These are phyloP conservation scores for Coptotermes formosanus DNA, from an alignment of 1,140 invertebrate genomes.

Conservation along the genomic window DNA sequence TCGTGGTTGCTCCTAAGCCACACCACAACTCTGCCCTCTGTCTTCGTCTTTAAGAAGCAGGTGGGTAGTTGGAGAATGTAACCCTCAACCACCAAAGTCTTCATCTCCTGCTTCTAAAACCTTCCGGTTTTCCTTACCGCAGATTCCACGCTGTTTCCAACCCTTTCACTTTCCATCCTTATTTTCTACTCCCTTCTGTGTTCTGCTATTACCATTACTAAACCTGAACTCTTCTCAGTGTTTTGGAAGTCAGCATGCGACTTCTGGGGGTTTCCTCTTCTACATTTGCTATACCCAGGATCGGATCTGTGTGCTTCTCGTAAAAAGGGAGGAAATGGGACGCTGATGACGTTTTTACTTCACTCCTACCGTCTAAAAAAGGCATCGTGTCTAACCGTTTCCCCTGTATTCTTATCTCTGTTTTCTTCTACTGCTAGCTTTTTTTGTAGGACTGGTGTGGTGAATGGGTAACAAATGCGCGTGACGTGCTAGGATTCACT, in stretches of 20 bases:
- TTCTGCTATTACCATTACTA: background rate
- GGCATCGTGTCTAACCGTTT: background rate
- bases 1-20: background rate
- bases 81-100: background rate
- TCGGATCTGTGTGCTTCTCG: background rate
- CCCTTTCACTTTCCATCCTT: background rate
- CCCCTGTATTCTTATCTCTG: background rate
- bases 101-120: background rate
- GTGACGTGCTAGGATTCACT: background rate
- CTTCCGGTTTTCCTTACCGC: constrained; percentile 1
- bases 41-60: background rate
- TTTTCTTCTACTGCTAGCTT: background rate
- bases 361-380: constrained; percentile 19
- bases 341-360: constrained; percentile 23
- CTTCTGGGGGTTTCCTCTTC: background rate
- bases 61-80: background rate
- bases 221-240: background rate
- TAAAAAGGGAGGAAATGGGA: constrained; percentile 25
- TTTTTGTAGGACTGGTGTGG: constrained; percentile 1
- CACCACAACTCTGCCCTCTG: background rate
- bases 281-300: background rate
- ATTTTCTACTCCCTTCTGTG: background rate
- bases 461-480: constrained; percentile 20
- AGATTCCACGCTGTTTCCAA: background rate
- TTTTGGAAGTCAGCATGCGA: constrained; percentile 3